Evolutionary conservation across 2,113 vertebrate species (phyloP).

Genomic region (Etheostoma cragini): DNA sequence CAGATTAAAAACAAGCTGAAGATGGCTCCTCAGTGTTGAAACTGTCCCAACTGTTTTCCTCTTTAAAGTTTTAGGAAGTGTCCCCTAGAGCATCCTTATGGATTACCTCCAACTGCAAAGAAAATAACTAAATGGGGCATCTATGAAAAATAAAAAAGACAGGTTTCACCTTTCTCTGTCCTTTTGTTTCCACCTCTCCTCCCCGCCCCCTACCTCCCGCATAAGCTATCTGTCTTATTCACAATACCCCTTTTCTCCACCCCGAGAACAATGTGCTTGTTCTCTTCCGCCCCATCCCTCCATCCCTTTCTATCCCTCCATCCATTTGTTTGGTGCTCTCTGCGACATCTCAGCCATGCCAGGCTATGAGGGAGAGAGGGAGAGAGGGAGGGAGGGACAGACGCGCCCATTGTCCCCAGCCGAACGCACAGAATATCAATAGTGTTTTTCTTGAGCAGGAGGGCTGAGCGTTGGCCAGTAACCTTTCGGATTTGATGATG

Average conservation of each 20-base stretch:
- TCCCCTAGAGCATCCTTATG: slow-evolving; percentile 54
- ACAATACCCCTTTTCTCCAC: slow-evolving; percentile 70
- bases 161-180: slow-evolving; percentile 72
- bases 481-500: slow-evolving; percentile 82
- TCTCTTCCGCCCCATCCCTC: slow-evolving; percentile 57
- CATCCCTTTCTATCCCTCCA: slow-evolving; percentile 61
- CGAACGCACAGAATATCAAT: slow-evolving; percentile 74
- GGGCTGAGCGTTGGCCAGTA: slow-evolving; percentile 77
- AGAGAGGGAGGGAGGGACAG: slow-evolving; percentile 70
- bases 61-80: slow-evolving; percentile 42
- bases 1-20: slow-evolving; percentile 30
- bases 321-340: slow-evolving; percentile 80
- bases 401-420: slow-evolving; percentile 71
- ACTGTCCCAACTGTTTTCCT: slow-evolving; percentile 17
- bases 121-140: slow-evolving; percentile 22
- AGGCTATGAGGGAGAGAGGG: slow-evolving; percentile 73
- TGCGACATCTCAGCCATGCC: slow-evolving; percentile 85
- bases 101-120: slow-evolving; percentile 41
- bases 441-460: slow-evolving; percentile 76
- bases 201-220: slow-evolving; percentile 60
- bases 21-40: slow-evolving; percentile 15
- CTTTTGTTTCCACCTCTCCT: slow-evolving; percentile 51
- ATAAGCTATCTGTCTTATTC: slow-evolving; percentile 73
- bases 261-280: slow-evolving; percentile 78
- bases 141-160: slow-evolving; percentile 52